Evolutionary conservation across 2,113 vertebrate genomes (phyloP), one percentile per base, ranked within the genome.

Genomic region (Hydrolagus affinis): DNA sequence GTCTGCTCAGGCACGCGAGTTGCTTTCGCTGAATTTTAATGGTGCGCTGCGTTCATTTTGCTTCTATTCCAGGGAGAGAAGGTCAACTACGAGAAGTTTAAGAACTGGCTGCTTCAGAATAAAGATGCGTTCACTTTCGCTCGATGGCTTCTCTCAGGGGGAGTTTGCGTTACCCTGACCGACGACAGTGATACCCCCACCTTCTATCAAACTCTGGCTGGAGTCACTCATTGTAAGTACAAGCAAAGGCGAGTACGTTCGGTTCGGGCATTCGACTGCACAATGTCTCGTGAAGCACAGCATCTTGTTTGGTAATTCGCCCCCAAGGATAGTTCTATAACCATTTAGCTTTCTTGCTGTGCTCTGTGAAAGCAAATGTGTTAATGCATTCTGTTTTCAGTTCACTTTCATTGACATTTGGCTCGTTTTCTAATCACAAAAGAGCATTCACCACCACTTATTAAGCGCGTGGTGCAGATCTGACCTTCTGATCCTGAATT

Each of bases 101-200:
- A 93, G 93, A 94, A 89, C 89, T 99, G 98, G 98, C 94, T 99
- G 0, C 90, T 98, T 72, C 94, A 96, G 90, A 98, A 99, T 90
- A 99, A 98, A 91, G 97, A 99, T 77, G 96, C 97, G 32, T 98
- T 99, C 91, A 97, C 97, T 0, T 94, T 99, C 89, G 98, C 98
- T 87, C 93, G 98, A 85, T 99, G 98, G 98, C 94, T 99, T 19
- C 94, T 99, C 0, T 98, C 97, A 3, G 97, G 95, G 86, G 96
- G 97, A 70, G 96, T 98, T 0, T 98, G 96, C 12, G 97, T 99
- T 85, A 99, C 97, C 0, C 96, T 99, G 87, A 98, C 98, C 0
- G 97, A 99, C 86, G 97, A 99, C 88, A 99, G 97, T 7, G 98
- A 99, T 91, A 99, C 98, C 21, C 98, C 98, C 78, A 99, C 98